These are phyloP conservation scores for Australoheros facetus DNA, from an alignment of 2,797 vertebrate species.

Conservation along the genomic window DNA sequence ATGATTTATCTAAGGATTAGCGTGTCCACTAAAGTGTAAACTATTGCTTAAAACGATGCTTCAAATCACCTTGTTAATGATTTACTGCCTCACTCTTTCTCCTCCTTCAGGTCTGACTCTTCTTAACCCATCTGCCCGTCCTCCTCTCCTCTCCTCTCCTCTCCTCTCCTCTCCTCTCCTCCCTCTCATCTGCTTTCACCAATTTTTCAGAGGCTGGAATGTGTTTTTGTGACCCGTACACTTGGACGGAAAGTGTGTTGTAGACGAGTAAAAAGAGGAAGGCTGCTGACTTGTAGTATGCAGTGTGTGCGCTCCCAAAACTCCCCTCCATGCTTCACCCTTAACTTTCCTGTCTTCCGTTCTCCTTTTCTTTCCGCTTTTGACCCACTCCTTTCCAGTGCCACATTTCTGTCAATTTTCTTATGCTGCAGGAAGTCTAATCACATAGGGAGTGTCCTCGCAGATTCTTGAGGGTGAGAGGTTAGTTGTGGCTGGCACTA, in stretches of 20 bases:
- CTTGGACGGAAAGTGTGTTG: slow-evolving; percentile 7
- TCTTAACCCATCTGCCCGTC: background rate
- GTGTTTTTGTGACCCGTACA: slow-evolving; percentile 64
- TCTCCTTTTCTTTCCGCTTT: slow-evolving; percentile 14
- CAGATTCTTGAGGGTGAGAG: slow-evolving; percentile 39
- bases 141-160: background rate
- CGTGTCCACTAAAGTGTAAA: background rate
- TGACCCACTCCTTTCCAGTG: slow-evolving; percentile 23
- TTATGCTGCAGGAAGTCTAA: slow-evolving; percentile 65
- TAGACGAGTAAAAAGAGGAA: background rate
- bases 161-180: background rate
- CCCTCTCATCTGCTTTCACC: slow-evolving; percentile 14
- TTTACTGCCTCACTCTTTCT: background rate
- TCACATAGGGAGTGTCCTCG: slow-evolving; percentile 59
- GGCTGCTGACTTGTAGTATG: slow-evolving; percentile 22
- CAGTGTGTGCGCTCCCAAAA: background rate
- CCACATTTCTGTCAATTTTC: slow-evolving; percentile 37
- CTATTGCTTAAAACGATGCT: background rate
- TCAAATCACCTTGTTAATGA: background rate
- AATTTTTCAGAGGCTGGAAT: slow-evolving; percentile 42
- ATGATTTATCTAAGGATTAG: slow-evolving; percentile 10
- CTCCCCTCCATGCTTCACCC: background rate
- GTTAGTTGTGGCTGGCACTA: slow-evolving; percentile 39
- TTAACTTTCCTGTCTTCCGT: background rate
- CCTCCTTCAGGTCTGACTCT: background rate